phyloP scores from a whole-genome alignment of 2,888 invertebrate species.

The Gymnoscelis rufifasciata region DNA sequence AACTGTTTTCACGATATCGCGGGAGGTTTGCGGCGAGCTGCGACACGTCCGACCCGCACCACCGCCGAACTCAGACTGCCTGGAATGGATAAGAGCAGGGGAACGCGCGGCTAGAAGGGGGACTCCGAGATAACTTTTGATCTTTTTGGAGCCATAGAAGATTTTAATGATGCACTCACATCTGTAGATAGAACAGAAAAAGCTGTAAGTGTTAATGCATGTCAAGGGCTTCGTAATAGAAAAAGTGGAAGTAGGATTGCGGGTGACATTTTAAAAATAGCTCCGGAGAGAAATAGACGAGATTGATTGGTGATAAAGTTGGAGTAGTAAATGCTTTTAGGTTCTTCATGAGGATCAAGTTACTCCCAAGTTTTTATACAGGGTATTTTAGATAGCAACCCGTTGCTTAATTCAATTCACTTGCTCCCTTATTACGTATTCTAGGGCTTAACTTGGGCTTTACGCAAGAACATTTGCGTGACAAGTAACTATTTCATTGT shows the following conservation, averaged over 20 bases:
- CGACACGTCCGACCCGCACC: conserved; percentile 47
- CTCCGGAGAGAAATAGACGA: conserved; percentile 42
- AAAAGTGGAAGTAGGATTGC: conserved; percentile 61
- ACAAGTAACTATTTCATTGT: conserved; percentile 4
- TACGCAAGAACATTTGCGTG: conserved; percentile 7
- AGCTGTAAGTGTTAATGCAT: conserved; percentile 77
- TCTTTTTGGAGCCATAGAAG: conserved; percentile 74
- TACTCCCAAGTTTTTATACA: not conserved
- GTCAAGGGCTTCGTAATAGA: conserved; percentile 73
- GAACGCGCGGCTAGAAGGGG: conserved; percentile 53
- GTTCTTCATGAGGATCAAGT: conserved; percentile 27
- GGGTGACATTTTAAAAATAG: conserved; percentile 75
- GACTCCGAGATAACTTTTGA: conserved; percentile 76
- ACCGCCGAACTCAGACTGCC: conserved; percentile 62
- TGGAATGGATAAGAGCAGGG: conserved; percentile 47
- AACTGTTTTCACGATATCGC: conserved; percentile 63
- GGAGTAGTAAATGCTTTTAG: conserved; percentile 37
- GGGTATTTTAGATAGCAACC: not conserved
- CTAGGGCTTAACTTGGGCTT: not conserved
- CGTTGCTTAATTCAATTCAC: not conserved
- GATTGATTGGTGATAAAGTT: conserved; percentile 45
- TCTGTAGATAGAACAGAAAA: conserved; percentile 72
- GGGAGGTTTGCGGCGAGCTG: conserved; percentile 27
- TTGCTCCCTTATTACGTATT: not conserved
- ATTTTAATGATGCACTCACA: conserved; percentile 77